Base-by-base conservation (phyloP, 2,797 vertebrate species). In the Erithacus rubecula region DNA sequence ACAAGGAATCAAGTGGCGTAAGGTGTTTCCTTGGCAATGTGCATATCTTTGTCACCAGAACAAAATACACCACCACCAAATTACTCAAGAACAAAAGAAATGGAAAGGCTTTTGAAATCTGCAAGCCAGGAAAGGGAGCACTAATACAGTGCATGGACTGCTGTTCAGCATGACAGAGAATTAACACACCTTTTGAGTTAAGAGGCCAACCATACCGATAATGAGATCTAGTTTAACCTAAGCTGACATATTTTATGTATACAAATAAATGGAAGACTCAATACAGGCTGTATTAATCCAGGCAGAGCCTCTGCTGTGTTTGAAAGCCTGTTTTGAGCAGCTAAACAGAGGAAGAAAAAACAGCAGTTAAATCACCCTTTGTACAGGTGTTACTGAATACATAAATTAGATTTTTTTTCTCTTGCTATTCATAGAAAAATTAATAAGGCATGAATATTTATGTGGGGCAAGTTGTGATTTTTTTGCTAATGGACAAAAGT, bases 171-270 rank as follows among this genome's bases (percentile, higher is more conserved):
- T 58, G 79, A 81, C 44, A 94, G 87, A 82, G 84, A 96, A 94
- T 88, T 94, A 94, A 59, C 56, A 91, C 89, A 93, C 93, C 84
- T 95, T 93, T 95, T 80, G 72, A 94, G 52, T 71, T 91, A 95
- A 83, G 91, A 92, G 74, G 90, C 70, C 69, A 81, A 34, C 75
- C 49, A 60, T 74, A 90, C 80, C 1, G 6, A 83, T 95, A 96
- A 96, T 83, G 76, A 95, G 91, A 93, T 89, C 82, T 82, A 75
- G 72, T 90, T 89, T 95, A 91, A 94, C 84, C 76, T 93, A 90
- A 86, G 32, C 37, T 90, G 93, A 70, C 64, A 44, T 81, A 75
- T 86, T 95, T 93, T 83, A 93, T 70, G 69, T 88, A 86, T 80
- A 92, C 82, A 95, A 94, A 92, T 91, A 94, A 93, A 91, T 78